These are phyloP conservation scores for Esox masquinongy DNA, from an alignment of 2,797 vertebrate genomes.

Conservation along the genomic window DNA sequence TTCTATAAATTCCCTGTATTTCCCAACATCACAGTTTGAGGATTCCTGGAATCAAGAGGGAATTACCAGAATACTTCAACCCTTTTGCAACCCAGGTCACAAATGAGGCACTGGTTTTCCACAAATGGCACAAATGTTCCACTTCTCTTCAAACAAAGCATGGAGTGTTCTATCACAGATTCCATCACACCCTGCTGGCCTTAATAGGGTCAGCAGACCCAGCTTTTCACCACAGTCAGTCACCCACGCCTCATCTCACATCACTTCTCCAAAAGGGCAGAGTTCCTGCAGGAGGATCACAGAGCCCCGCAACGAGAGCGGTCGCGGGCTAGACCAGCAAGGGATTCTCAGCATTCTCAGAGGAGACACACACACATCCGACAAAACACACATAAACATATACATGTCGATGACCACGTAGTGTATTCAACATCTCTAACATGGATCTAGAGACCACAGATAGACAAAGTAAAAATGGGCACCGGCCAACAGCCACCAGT, in stretches of 20 bases:
- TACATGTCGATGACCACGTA: slow-evolving; percentile 15
- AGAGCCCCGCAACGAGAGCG: slow-evolving; percentile 47
- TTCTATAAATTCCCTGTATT: no score
- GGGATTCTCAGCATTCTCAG: slow-evolving; percentile 17
- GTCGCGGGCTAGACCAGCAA: background rate
- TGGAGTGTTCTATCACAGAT: slow-evolving; percentile 42
- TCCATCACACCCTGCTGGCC: slow-evolving; percentile 43
- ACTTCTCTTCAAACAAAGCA: background rate
- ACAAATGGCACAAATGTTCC: background rate
- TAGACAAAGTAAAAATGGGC: slow-evolving; percentile 10
- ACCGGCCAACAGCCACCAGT: background rate
- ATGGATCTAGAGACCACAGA: background rate
- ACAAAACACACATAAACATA: slow-evolving; percentile 12
- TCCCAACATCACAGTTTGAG: no score
- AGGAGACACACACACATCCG: slow-evolving; percentile 11
- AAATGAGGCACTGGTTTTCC: background rate
- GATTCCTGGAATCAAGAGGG: no score
- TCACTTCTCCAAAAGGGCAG: slow-evolving; percentile 65
- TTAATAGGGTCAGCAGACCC: slow-evolving; percentile 61
- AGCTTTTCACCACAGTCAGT: slow-evolving; percentile 47
- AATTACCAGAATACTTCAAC: no score
- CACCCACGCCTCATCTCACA: slow-evolving; percentile 48
- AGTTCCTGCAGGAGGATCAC: slow-evolving; percentile 60
- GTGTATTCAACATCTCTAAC: background rate
- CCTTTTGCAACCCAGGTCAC: no score